Percentiles rank a stretch among this genome's conserved stretches.
These are phyloP conservation scores for Galerucella calmariensis DNA, from an alignment of 2,888 invertebrate species.

Conservation along the genomic window DNA sequence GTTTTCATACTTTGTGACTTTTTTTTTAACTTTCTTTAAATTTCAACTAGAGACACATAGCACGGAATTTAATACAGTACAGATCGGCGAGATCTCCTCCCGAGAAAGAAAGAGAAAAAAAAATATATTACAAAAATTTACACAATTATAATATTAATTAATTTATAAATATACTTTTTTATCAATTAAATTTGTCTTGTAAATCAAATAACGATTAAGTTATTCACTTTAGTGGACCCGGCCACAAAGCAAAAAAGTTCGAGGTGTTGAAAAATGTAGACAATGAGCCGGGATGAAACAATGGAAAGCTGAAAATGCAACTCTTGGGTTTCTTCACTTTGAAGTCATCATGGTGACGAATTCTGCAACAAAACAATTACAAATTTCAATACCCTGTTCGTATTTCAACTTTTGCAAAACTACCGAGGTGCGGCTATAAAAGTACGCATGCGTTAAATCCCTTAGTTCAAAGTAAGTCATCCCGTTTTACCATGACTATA, in stretches of 20 bases:
- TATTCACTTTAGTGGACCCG: constrained; percentile 63
- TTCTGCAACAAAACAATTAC: constrained; percentile 76
- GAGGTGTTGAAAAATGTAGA: constrained; percentile 61
- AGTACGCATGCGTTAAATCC: background rate
- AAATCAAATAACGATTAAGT: constrained; percentile 63
- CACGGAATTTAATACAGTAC: constrained; percentile 58
- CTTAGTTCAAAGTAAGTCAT: no score
- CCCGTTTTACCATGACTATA: no score
- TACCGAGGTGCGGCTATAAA: background rate
- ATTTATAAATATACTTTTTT: constrained; percentile 61
- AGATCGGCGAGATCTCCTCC: constrained; percentile 37
- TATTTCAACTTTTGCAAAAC: background rate
- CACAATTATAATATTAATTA: constrained; percentile 64
- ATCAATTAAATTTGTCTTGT: constrained; percentile 62
- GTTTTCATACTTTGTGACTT: constrained; percentile 63
- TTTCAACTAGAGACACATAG: constrained; percentile 58
- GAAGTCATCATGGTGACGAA: constrained; percentile 99
- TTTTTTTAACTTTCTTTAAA: constrained; percentile 43
- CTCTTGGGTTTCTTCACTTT: constrained; percentile 86
- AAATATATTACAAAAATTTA: constrained; percentile 67
- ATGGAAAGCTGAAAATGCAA: constrained; percentile 67
- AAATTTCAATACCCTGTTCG: constrained; percentile 4
- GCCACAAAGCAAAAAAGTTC: constrained; percentile 63
- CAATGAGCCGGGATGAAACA: constrained; percentile 65
- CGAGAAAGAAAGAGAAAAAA: constrained; percentile 41